Evolutionary conservation across 2,113 vertebrate species (phyloP), one percentile per base, ranked within the genome.

Genomic region (Dipodomys ordii): DNA sequence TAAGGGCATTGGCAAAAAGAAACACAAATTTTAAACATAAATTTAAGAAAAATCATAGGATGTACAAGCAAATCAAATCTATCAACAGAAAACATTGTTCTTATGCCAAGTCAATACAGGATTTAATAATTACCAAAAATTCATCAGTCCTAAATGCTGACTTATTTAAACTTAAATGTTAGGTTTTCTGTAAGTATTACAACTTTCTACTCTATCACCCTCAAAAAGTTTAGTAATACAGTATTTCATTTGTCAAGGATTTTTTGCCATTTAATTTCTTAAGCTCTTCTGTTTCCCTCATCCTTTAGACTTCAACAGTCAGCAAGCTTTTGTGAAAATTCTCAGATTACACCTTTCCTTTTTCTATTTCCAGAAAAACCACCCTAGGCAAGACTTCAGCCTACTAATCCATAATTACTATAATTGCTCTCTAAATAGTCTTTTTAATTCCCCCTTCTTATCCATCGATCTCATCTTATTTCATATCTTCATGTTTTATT

Each of bases 331-430:
- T 93, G 88, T 90, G 71, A 95, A 95, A 95, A 86, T 53, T 71
- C 93, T 96, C 92, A 92, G 85, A 90, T 90, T 93, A 92, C 60
- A 92, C 67, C 79, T 85, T 90, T 82, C 20, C 77, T 83, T 81
- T 60, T 64, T 64, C 62, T 90, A 83, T 85, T 94, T 90, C 80
- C 85, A 95, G 88, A 93, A 94, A 96, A 95, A 88, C 22, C 7
- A 84, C 68, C 76, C 57, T 73, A 82, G 83, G 44, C 82, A 88
- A 95, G 30, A 23, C 82, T 90, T 94, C 90, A 76, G 28, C 10
- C 27, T 93, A 85, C 79, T 93, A 94, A 95, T 96, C 88, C 82
- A 92, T 92, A 93, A 93, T 95, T 97, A 92, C 82, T 76, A 20
- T 76, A 95, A 83, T 95, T 96, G 90, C 65, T 92, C 90, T 93